Evolutionary conservation across 2,797 vertebrate species (phyloP), one percentile per base, ranked within the genome.

Genomic region (Nothura maculosa): DNA sequence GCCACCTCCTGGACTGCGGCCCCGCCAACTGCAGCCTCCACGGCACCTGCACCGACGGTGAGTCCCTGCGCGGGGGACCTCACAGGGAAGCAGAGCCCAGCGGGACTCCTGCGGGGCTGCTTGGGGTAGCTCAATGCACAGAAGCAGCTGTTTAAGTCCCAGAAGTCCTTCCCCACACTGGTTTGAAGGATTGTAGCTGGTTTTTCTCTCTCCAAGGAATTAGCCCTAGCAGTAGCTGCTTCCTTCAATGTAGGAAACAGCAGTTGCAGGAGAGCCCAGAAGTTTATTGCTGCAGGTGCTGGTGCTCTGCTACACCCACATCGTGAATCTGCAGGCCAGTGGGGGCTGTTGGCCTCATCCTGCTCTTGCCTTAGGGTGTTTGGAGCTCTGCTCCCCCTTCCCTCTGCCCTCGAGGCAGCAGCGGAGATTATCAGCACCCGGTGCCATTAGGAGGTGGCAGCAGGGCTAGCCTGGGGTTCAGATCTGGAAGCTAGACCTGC

Each of bases 11-110:
- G 90, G 88, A 97, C 84, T 99, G 99, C n/a, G 98, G 97, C 87
- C 91, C 96, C 2, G 76, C 97, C 34, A 97, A 96, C 92, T 99
- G 99, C 86, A 98, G 98, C 55, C 67, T 81, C 13, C 98, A 96
- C 0, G 98, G 99, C 0, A 22, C 97, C 72, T 99, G 99, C 96
- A 98, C 98, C 0, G 91, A 95, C 32, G 11, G 99, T 99, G 82
- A 98, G 98, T 96, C 3, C 0, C 52, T 2, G 38, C 38, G 12
- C 38, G 38, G 4, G 6, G 14, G 28, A 4, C 3, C 15, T 7
- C 11, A 5, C 25, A 2, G 1, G 2, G 52, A 48, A 30, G 17
- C n/a, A 13, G 27, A 57, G 10, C 27, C 52, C 28, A 2, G 47
- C 25, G 28, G 17, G 28, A 10, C 10, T 11, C 18, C 10, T 6